Evolutionary conservation across 2,888 invertebrate genomes (phyloP).

Genomic region (Cephus nigrinus): DNA sequence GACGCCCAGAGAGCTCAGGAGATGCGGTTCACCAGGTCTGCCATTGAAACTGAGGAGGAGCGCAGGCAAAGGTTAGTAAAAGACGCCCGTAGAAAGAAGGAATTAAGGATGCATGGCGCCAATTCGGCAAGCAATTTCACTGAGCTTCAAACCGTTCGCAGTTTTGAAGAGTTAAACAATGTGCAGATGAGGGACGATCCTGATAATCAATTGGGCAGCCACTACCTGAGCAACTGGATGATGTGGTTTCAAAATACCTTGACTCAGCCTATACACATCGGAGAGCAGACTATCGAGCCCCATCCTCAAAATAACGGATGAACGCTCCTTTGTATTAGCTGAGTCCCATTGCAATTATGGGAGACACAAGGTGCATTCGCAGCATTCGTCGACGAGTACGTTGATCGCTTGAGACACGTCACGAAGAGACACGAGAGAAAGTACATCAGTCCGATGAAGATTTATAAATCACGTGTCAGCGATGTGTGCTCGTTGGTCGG

Average conservation of each 20-base stretch:
- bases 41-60: conserved; percentile 55
- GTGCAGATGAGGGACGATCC: conserved; percentile 45
- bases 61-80: conserved; percentile 52
- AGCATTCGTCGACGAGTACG: neutral
- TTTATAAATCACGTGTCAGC: neutral
- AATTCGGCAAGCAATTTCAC: conserved; percentile 43
- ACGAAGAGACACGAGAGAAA: neutral
- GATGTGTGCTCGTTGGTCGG: neutral
- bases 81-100: conserved; percentile 52
- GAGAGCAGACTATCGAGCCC: conserved; percentile 37
- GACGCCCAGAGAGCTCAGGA: conserved; percentile 54
- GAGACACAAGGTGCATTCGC: neutral
- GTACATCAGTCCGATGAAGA: neutral
- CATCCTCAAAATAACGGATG: conserved; percentile 29
- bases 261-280: conserved; percentile 39
- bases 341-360: neutral
- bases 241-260: conserved; percentile 56
- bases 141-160: conserved; percentile 45
- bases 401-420: neutral
- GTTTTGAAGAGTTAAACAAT: conserved; percentile 51
- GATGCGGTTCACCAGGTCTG: conserved; percentile 56
- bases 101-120: conserved; percentile 49
- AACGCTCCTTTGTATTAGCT: neutral
- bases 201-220: conserved; percentile 46
- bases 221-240: conserved; percentile 55